A percentile compares a stretch with the other conserved stretches of the same genome.
phyloP scores from a whole-genome alignment of 1,140 invertebrate species.

The Leptopilina clavipes region DNA sequence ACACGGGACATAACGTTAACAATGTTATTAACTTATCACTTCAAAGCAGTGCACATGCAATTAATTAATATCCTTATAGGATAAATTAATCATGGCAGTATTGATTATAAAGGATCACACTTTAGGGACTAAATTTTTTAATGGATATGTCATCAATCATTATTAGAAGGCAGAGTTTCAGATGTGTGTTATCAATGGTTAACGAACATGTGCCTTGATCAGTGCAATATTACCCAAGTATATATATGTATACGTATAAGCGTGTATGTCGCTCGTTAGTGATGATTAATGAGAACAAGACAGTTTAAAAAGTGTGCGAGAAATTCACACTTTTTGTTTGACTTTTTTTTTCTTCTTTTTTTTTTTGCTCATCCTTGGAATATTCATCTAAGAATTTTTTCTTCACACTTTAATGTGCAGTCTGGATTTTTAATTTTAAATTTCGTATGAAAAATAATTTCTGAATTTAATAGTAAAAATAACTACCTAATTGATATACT shows the following conservation, averaged over 20 bases:
- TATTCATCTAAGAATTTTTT: not conserved
- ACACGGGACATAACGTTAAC: slow-evolving; percentile 5
- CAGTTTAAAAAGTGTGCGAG: slow-evolving; percentile 1
- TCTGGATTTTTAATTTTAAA: not conserved
- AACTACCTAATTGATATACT: too few relatives aligned
- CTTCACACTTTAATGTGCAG: not conserved
- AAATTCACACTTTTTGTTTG: not conserved
- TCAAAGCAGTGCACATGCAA: not conserved
- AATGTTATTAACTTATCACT: slow-evolving; percentile 7
- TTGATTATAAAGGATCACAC: slow-evolving; percentile 14
- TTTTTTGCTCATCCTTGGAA: not conserved
- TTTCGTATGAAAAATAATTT: not conserved
- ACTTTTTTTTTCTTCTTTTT: not conserved
- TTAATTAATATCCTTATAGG: not conserved
- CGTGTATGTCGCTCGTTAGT: slow-evolving; percentile 17
- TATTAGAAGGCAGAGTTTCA: not conserved
- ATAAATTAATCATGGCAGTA: slow-evolving; percentile 1
- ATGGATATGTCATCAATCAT: not conserved
- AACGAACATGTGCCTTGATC: not conserved
- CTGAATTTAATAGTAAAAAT: too few relatives aligned
- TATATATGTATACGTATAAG: not conserved
- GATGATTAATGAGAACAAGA: slow-evolving; percentile 14
- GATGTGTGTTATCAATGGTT: slow-evolving; percentile 21
- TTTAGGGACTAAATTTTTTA: not conserved
- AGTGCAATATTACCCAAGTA: not conserved